A percentile compares a stretch with the other conserved stretches of the same genome.
These are phyloP conservation scores for Crepidodera aurea DNA, from an alignment of 2,888 invertebrate genomes.

Conservation along the genomic window DNA sequence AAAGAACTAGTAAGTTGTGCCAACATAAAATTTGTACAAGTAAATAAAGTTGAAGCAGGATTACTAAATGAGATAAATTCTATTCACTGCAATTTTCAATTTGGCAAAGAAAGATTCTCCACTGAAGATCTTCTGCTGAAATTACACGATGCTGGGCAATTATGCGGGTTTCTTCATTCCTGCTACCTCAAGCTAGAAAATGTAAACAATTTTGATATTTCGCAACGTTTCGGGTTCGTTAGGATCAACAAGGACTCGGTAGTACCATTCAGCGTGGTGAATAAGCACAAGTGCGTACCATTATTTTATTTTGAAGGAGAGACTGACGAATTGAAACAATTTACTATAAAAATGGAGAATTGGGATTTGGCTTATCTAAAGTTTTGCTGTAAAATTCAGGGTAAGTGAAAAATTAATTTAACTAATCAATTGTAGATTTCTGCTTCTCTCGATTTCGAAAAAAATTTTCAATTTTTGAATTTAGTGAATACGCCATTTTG, in stretches of 20 bases:
- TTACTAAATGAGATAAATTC: conserved; percentile 91
- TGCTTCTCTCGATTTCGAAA: too few relatives aligned
- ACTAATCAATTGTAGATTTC: too few relatives aligned
- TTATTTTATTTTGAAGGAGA: conserved; percentile 90
- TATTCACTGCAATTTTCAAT: conserved; percentile 90
- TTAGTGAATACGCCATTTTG: too few relatives aligned
- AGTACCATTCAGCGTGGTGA: conserved; percentile 88
- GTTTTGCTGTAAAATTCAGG: conserved; percentile 94
- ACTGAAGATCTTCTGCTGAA: conserved; percentile 91
- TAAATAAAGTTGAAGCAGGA: conserved; percentile 88
- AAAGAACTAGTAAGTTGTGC: conserved; percentile 91
- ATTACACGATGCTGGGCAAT: conserved; percentile 85
- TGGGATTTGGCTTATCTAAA: conserved; percentile 94
- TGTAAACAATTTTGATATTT: conserved; percentile 69
- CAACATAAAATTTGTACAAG: conserved; percentile 90
- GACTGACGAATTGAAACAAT: conserved; percentile 88
- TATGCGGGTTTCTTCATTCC: conserved; percentile 88
- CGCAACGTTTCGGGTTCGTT: conserved; percentile 89
- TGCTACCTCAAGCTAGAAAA: conserved; percentile 85
- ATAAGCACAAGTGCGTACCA: conserved; percentile 86
- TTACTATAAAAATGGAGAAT: conserved; percentile 85
- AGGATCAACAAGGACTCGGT: conserved; percentile 92
- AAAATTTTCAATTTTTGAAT: too few relatives aligned
- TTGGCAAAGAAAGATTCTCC: conserved; percentile 87
- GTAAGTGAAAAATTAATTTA: conserved; percentile 86